phyloP scores from a whole-genome alignment of 2,888 invertebrate genomes.

The Mactromeris polynyma region DNA sequence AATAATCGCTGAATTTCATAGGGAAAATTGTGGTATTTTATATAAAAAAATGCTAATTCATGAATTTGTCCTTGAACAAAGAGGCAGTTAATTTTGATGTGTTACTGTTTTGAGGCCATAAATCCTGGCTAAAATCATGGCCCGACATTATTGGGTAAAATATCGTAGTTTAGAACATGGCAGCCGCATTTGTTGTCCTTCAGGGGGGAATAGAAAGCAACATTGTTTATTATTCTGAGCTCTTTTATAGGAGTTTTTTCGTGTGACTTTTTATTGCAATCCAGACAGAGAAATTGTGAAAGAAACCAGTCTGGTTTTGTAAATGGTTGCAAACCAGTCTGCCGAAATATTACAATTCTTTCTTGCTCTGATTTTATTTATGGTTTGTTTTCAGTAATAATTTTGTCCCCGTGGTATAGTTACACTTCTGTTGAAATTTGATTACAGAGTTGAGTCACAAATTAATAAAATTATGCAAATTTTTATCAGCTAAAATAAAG shows the following conservation, averaged over 20 bases:
- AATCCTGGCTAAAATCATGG: background rate
- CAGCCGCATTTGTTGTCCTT: background rate
- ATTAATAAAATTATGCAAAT: conserved; percentile 20
- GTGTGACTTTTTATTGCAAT: conserved; percentile 3
- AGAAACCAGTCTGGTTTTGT: background rate
- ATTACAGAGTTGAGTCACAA: conserved; percentile 14
- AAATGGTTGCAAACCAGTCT: background rate
- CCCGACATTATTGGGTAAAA: background rate
- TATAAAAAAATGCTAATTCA: conserved; percentile 12
- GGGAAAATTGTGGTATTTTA: conserved; percentile 3
- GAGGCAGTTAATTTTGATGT: background rate
- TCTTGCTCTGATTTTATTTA: conserved; percentile 8
- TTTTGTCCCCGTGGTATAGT: conserved; percentile 5
- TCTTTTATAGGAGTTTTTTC: background rate
- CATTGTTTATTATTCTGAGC: conserved; percentile 8
- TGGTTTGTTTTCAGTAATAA: background rate
- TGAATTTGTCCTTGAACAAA: conserved; percentile 12
- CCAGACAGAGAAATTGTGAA: background rate
- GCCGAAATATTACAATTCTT: background rate
- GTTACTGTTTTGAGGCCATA: background rate
- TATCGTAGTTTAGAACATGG: background rate
- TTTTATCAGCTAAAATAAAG: conserved; percentile 14
- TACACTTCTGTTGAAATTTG: conserved; percentile 6
- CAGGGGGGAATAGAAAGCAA: background rate
- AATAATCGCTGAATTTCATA: background rate